A percentile compares a stretch with the other conserved stretches of the same genome.
Evolutionary conservation across 2,888 invertebrate species (phyloP).

Genomic region (Nemoura dubitans): DNA sequence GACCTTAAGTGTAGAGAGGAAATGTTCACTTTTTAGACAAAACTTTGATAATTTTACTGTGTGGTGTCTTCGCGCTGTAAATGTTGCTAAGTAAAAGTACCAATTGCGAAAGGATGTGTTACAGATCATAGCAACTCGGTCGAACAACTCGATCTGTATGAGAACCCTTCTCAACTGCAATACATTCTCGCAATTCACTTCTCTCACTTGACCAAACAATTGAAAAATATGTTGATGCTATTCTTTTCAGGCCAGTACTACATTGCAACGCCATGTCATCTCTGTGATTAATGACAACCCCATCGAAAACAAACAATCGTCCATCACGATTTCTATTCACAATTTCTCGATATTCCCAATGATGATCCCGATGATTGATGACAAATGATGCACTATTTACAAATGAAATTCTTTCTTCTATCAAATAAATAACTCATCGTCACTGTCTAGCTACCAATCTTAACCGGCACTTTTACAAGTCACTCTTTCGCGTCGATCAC

Average conservation of each 20-base stretch:
- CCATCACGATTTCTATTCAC: constrained; percentile 16
- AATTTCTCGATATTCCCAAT: constrained; percentile 23
- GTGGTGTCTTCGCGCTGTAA: not conserved
- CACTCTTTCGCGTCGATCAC: not conserved
- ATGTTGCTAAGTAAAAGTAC: not conserved
- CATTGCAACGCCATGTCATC: not conserved
- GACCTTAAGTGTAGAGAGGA: not conserved
- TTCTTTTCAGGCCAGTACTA: not conserved
- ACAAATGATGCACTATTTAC: constrained; percentile 32
- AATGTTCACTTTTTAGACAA: not conserved
- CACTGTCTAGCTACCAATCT: not conserved
- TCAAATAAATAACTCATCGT: constrained; percentile 35
- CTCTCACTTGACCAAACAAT: not conserved
- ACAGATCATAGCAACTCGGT: not conserved
- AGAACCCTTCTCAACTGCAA: not conserved
- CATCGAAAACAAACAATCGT: constrained; percentile 19
- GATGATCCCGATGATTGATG: constrained; percentile 14
- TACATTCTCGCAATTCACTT: not conserved
- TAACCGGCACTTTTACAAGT: constrained; percentile 7
- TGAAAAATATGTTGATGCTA: constrained; percentile 24
- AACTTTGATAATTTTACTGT: not conserved
- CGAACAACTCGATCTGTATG: not conserved
- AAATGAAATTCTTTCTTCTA: constrained; percentile 37
- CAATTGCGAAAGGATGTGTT: not conserved
- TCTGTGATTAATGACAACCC: constrained; percentile 7